phyloP scores from a whole-genome alignment of 2,113 vertebrate species.

The Trogon surrucura region DNA sequence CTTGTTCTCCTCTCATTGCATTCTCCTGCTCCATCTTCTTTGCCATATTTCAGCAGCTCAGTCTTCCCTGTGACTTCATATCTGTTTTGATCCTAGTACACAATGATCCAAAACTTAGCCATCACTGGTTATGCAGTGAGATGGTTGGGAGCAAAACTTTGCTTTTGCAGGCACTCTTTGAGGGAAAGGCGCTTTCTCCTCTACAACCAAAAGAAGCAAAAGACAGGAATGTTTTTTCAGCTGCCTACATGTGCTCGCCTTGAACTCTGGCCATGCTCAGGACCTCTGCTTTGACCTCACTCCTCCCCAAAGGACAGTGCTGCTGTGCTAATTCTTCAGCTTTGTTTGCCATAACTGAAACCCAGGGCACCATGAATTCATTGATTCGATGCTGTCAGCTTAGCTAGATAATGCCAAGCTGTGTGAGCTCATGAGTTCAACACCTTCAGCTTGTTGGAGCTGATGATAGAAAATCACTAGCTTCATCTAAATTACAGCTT shows the following conservation, averaged over 20 bases:
- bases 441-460: neutral
- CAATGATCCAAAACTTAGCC: fast-evolving
- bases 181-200: neutral
- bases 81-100: neutral
- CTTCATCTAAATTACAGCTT: neutral
- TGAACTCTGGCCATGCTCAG: neutral
- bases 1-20: neutral
- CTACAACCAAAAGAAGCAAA: neutral
- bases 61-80: neutral
- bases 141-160: neutral
- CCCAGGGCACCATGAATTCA: neutral
- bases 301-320: neutral
- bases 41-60: neutral
- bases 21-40: neutral
- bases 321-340: neutral
- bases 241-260: neutral
- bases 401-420: neutral
- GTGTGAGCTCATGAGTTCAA: neutral
- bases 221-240: neutral
- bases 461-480: constrained; percentile 8
- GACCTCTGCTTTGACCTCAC: neutral
- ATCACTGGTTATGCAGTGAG: neutral
- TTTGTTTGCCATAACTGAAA: neutral
- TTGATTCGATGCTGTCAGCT: neutral
- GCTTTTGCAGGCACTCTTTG: neutral